Percentiles rank a stretch among this genome's conserved stretches.
Evolutionary conservation across 2,888 invertebrate species (phyloP).

Genomic region (Kuschelorhynchus macadamiae): DNA sequence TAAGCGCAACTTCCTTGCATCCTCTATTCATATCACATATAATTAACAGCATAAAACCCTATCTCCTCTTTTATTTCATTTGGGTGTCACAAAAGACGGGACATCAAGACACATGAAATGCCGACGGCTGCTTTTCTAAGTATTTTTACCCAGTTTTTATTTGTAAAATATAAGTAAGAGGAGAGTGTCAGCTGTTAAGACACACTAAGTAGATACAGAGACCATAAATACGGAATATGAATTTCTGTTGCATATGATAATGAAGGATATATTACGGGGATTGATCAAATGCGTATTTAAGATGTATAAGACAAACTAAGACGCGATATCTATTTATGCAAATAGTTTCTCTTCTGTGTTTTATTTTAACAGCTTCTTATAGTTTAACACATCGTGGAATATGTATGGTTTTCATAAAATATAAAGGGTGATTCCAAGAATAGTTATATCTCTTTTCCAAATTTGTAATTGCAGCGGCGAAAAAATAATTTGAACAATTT

Average conservation of each 20-base stretch:
- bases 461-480: too few relatives aligned
- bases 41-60: conserved; percentile 43
- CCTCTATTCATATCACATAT: conserved; percentile 40
- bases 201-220: conserved; percentile 60
- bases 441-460: too few relatives aligned
- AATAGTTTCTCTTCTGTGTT: too few relatives aligned
- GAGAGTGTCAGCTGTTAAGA: conserved; percentile 58
- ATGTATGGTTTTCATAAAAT: background rate
- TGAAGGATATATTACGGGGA: conserved; percentile 19
- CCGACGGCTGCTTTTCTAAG: conserved; percentile 23
- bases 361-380: background rate
- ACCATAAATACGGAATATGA: conserved; percentile 62
- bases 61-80: conserved; percentile 40
- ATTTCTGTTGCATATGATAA: conserved; percentile 43
- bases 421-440: too few relatives aligned
- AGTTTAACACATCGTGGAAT: background rate
- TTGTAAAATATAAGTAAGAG: conserved; percentile 43
- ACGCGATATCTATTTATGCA: too few relatives aligned
- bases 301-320: too few relatives aligned
- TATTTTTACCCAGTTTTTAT: conserved; percentile 45
- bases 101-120: conserved; percentile 12
- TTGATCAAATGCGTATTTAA: too few relatives aligned
- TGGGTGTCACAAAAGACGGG: conserved; percentile 28
- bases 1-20: conserved; percentile 44
- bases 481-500: too few relatives aligned